These are phyloP conservation scores for Cepphus grylle DNA, from an alignment of 2,113 vertebrate genomes.

Conservation along the genomic window DNA sequence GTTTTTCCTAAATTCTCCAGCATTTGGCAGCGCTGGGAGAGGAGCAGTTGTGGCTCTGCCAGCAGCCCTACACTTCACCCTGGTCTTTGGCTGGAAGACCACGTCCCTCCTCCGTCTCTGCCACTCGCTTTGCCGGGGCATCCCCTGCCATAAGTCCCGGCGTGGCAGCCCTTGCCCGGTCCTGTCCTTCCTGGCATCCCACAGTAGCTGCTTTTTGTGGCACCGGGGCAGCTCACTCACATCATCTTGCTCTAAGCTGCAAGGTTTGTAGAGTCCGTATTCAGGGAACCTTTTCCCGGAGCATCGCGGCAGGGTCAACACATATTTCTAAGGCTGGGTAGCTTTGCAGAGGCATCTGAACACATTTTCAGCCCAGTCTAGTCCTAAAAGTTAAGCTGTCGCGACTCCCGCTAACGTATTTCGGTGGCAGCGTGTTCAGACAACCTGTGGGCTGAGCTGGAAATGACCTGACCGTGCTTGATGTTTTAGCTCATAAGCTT, in stretches of 20 bases:
- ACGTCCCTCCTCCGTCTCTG: neutral
- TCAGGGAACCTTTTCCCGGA: neutral
- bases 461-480: neutral
- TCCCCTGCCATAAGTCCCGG: accelerated
- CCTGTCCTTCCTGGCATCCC: neutral
- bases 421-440: neutral
- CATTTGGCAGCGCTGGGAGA: neutral
- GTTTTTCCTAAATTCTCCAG: neutral
- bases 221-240: accelerated
- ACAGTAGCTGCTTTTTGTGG: neutral
- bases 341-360: neutral
- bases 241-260: neutral
- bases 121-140: neutral
- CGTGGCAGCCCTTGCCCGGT: accelerated
- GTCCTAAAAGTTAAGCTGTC: neutral
- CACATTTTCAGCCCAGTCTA: neutral
- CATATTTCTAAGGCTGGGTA: neutral
- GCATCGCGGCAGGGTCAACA: neutral
- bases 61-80: neutral
- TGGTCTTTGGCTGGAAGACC: neutral
- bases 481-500: neutral
- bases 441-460: neutral
- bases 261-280: neutral
- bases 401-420: neutral
- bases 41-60: neutral